phyloP scores from a whole-genome alignment of 2,797 vertebrate species.

The Takifugu rubripes region DNA sequence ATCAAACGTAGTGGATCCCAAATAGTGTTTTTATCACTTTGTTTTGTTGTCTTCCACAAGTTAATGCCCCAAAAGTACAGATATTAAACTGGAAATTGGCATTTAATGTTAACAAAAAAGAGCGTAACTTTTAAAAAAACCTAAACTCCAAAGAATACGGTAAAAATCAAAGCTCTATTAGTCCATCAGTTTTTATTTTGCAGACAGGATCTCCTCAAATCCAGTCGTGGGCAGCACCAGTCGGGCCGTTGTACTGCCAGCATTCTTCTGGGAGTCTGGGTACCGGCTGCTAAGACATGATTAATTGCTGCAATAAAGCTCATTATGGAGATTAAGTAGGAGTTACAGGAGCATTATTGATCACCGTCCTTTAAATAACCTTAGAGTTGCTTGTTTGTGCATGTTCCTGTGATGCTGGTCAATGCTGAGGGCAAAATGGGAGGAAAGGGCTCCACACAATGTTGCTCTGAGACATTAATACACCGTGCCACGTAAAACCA shows the following conservation, averaged over 20 bases:
- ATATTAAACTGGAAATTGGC: too few relatives aligned
- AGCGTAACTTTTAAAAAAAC: too few relatives aligned
- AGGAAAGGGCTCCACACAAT: slow-evolving; percentile 30
- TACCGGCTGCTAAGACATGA: slow-evolving; percentile 72
- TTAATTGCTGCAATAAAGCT: slow-evolving; percentile 81
- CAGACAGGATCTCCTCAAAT: slow-evolving; percentile 18
- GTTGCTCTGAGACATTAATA: slow-evolving; percentile 34
- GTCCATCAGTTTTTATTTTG: slow-evolving; percentile 11
- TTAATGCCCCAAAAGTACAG: not conserved
- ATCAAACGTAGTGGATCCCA: slow-evolving; percentile 5
- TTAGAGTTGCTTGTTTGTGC: slow-evolving; percentile 77
- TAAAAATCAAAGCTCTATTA: slow-evolving; percentile 25
- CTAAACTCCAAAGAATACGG: too few relatives aligned
- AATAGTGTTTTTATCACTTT: slow-evolving; percentile 11
- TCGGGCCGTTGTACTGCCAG: slow-evolving; percentile 57
- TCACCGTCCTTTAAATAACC: slow-evolving; percentile 83
- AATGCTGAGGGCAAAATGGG: slow-evolving; percentile 57
- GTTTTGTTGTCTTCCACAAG: slow-evolving; percentile 24
- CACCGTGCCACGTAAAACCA: slow-evolving; percentile 26
- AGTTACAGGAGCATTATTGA: slow-evolving; percentile 82
- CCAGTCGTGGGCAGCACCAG: slow-evolving; percentile 42
- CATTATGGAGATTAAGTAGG: slow-evolving; percentile 83
- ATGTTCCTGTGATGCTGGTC: slow-evolving; percentile 65
- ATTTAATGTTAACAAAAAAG: not conserved
- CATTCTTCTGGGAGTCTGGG: slow-evolving; percentile 65